Base-by-base conservation (phyloP, 2,888 invertebrate species). In the Melanargia galathea region DNA sequence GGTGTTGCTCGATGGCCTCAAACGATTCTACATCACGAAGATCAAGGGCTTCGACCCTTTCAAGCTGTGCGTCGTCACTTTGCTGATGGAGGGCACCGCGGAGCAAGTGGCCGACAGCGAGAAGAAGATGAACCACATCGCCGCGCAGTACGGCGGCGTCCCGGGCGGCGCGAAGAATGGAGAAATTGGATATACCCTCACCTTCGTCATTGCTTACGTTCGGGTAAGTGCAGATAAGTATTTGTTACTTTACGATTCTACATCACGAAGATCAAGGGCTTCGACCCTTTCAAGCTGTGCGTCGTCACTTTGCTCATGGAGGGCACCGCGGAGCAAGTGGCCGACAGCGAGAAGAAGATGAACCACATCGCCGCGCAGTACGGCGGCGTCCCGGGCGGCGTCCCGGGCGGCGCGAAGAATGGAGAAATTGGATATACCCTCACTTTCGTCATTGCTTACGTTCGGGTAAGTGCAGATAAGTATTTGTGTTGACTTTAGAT, bases 361-460 rank as follows among this genome's bases (percentile, higher is more conserved):
- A 96, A 97, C 81, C 92, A 90, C 11, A 95, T 99, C 51, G 98
- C 97, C 0, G 92, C 93, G 1, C 83, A 92, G 64, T 95, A 92
- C 79, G 95, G 96, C 0, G 99, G 99, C 0, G 90, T 99, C 30
- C 95, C 7, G 10, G 16, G 40, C n/a, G n/a, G n/a, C n/a, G n/a
- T n/a, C n/a, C n/a, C 97, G 0, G 98, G 97, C 0, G 99, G 99
- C 0, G 96, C 97, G 46, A 95, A 95, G 59, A 99, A 99, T 78
- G 99, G 99, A 0, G 96, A 97, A 82, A 93, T 98, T 43, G 99
- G 99, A 2, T 99, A 99, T 80, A 95, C 97, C 76, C 92, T 99
- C 49, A 99, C 99, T 0, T 99, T 99, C 82, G 98, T 99, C 63
- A 99, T 99, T 70, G 99, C 99, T 10, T 99, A 99, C 81, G 95